Evolutionary conservation across 1,140 invertebrate genomes (phyloP).

Genomic region (Eriosoma lanigerum): DNA sequence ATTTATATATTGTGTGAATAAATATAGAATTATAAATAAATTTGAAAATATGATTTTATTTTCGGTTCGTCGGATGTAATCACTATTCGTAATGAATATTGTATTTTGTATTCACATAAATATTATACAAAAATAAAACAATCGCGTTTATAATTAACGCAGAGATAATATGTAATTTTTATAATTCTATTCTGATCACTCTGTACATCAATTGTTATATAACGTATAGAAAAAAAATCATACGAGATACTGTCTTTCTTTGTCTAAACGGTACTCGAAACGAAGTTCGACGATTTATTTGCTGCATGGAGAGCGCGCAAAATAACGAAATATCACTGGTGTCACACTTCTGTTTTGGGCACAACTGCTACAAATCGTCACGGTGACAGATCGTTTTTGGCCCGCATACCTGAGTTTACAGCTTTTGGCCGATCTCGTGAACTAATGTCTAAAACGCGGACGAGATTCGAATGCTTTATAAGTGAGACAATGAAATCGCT

Average conservation of each 20-base stretch:
- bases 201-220: too few species aligned
- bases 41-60: too few species aligned
- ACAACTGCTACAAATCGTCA: constrained; percentile 8
- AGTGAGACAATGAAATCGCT: not conserved
- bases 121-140: too few species aligned
- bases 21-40: too few species aligned
- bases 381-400: constrained; percentile 45
- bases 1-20: too few species aligned
- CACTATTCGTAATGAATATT: too few species aligned
- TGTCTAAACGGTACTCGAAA: constrained; percentile 1
- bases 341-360: not conserved
- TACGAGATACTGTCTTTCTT: not conserved
- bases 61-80: too few species aligned
- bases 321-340: not conserved
- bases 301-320: not conserved
- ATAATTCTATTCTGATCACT: too few species aligned
- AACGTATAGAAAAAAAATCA: too few species aligned
- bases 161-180: too few species aligned
- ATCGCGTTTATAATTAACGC: too few species aligned
- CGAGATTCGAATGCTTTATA: not conserved
- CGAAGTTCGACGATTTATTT: constrained; percentile 33
- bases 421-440: constrained; percentile 6
- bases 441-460: constrained; percentile 31
- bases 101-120: too few species aligned
- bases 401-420: constrained; percentile 21